Conservation (phyloP, 1,140 invertebrate genomes). For the Platyscapa corneri region DNA sequence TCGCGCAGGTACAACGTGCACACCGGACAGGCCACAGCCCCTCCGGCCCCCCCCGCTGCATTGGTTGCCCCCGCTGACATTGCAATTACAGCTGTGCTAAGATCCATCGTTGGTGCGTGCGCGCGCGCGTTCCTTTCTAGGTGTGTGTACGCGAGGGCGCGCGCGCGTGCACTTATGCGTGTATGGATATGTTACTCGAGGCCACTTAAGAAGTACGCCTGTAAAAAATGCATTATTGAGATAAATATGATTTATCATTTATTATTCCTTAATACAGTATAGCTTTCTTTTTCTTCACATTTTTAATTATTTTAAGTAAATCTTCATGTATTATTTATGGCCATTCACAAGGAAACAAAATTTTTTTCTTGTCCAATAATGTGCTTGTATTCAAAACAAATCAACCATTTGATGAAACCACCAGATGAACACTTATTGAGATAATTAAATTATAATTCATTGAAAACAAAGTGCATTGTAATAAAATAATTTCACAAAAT, state of each 20-base stretch:
- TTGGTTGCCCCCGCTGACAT: slow-evolving; percentile 5
- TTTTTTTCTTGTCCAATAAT: not conserved
- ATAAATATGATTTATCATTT: not conserved
- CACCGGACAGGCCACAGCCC: slow-evolving; percentile 81
- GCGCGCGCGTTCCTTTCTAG: not conserved
- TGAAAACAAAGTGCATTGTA: too few species aligned
- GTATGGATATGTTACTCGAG: too few species aligned
- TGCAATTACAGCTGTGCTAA: slow-evolving; percentile 47
- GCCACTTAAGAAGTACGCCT: not conserved
- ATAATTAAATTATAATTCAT: too few species aligned
- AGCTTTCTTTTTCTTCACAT: too few species aligned
- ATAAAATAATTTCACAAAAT: too few species aligned
- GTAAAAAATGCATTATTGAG: not conserved
- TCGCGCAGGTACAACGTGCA: slow-evolving; percentile 87
- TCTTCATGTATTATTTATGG: not conserved
- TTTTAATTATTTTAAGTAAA: too few species aligned
- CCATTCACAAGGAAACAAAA: not conserved
- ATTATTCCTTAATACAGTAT: too few species aligned
- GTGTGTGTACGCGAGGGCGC: slow-evolving; percentile 1
- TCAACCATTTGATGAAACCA: not conserved
- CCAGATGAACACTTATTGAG: too few species aligned
- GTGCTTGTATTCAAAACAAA: not conserved
- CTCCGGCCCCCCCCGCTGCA: slow-evolving; percentile 39
- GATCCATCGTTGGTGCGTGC: slow-evolving; percentile 55
- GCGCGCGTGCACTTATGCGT: not conserved